Evolutionary conservation across 2,888 invertebrate species (phyloP).

Genomic region (Papilio demoleus): DNA sequence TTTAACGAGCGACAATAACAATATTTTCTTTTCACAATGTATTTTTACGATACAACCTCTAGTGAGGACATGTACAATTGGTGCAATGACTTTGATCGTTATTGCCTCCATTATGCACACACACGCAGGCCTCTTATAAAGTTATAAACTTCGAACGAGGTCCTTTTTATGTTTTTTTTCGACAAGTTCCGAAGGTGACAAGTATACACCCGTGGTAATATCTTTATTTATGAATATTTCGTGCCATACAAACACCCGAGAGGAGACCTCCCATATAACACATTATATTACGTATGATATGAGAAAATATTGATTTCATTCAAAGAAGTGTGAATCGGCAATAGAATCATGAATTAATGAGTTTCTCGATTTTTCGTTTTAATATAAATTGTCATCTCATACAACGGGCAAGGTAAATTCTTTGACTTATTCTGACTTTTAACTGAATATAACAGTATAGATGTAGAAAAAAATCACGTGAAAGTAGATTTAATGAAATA

Average conservation of each 20-base stretch:
- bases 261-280: conserved; percentile 31
- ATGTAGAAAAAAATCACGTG: neutral
- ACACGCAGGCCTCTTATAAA: conserved; percentile 66
- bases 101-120: conserved; percentile 66
- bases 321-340: conserved; percentile 36
- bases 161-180: conserved; percentile 35
- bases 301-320: conserved; percentile 36
- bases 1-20: conserved; percentile 61
- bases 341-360: conserved; percentile 29
- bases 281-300: conserved; percentile 19
- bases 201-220: conserved; percentile 32
- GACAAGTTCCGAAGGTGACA: conserved; percentile 45
- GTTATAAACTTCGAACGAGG: conserved; percentile 61
- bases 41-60: conserved; percentile 66
- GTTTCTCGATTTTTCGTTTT: conserved; percentile 12
- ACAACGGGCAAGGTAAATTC: neutral
- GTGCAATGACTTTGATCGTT: conserved; percentile 63
- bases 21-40: conserved; percentile 70
- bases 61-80: conserved; percentile 56
- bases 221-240: conserved; percentile 39
- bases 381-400: conserved; percentile 12
- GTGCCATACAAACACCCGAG: conserved; percentile 21
- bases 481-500: too few species aligned
- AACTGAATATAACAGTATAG: neutral
- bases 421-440: neutral